A percentile compares a stretch with the other conserved stretches of the same genome.
Evolutionary conservation across 2,113 vertebrate genomes (phyloP).

Genomic region (Ahaetulla prasina): DNA sequence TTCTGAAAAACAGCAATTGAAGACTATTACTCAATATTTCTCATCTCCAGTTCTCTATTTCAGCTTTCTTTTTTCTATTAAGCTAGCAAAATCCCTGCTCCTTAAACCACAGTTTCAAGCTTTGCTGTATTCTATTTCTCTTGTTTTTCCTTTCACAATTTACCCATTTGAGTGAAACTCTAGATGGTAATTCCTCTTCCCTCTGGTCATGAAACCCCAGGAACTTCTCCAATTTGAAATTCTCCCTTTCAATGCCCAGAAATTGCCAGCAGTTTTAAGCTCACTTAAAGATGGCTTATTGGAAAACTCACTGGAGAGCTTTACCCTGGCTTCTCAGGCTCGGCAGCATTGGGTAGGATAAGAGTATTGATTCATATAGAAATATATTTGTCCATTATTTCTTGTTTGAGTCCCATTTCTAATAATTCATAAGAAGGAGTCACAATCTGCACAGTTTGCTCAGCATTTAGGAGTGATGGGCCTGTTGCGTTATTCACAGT

Average conservation of each 20-base stretch:
- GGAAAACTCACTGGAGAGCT: background rate
- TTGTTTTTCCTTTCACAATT: background rate
- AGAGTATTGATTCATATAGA: background rate
- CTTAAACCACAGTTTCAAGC: background rate
- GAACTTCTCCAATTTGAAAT: background rate
- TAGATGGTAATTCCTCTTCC: background rate
- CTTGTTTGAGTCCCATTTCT: background rate
- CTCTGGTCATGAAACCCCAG: background rate
- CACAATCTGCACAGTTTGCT: background rate
- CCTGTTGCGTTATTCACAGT: slow-evolving; percentile 9
- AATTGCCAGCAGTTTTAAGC: background rate
- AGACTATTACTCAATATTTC: background rate
- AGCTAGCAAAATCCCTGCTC: background rate
- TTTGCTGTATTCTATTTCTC: background rate
- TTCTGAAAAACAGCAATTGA: background rate
- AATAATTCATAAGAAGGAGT: background rate
- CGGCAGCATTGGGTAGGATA: background rate
- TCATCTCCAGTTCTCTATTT: background rate
- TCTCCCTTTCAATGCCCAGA: background rate
- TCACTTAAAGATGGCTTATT: background rate
- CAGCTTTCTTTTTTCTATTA: background rate
- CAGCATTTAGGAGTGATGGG: background rate
- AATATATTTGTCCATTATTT: background rate
- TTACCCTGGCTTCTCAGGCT: background rate
- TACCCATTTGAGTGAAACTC: background rate